Conservation (phyloP, 2,888 invertebrate genomes). For the Antheraea assamensis region DNA sequence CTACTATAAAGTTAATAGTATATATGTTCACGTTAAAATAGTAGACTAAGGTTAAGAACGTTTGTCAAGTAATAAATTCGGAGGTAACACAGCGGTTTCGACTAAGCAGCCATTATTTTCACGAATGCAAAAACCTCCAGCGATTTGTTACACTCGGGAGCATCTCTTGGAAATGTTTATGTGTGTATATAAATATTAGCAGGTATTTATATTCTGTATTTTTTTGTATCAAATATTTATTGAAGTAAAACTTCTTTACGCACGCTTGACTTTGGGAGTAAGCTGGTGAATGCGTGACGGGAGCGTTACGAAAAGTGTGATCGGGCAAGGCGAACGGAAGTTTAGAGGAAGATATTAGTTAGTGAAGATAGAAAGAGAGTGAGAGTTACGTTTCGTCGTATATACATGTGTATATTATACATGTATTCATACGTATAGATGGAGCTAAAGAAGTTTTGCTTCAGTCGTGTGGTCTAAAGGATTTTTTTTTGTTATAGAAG, state of each 20-base stretch:
- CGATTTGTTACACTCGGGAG: constrained; percentile 53
- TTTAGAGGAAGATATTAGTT: too few relatives aligned
- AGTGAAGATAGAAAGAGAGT: too few relatives aligned
- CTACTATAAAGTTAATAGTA: not conserved
- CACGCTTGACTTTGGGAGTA: too few relatives aligned
- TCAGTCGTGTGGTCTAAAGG: too few relatives aligned
- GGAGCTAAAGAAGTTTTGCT: too few relatives aligned
- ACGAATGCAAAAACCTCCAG: constrained; percentile 37
- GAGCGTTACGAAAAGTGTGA: too few relatives aligned
- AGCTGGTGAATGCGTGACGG: too few relatives aligned
- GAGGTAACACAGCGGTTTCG: constrained; percentile 4
- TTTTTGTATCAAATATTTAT: not conserved
- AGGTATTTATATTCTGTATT: not conserved
- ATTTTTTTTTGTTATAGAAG: not conserved
- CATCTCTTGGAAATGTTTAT: constrained; percentile 59
- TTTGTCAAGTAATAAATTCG: constrained; percentile 17
- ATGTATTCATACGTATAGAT: too few relatives aligned
- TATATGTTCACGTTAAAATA: not conserved
- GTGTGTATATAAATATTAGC: constrained; percentile 37
- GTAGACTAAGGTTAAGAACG: constrained; percentile 1
- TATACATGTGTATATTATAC: too few relatives aligned
- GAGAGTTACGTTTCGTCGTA: too few relatives aligned
- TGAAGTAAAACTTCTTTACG: too few relatives aligned
- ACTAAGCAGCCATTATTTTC: constrained; percentile 17
- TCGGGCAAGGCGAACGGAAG: too few relatives aligned